These are phyloP conservation scores for Halcyon chelicuti DNA, from an alignment of 2,797 vertebrate genomes.

Conservation along the genomic window DNA sequence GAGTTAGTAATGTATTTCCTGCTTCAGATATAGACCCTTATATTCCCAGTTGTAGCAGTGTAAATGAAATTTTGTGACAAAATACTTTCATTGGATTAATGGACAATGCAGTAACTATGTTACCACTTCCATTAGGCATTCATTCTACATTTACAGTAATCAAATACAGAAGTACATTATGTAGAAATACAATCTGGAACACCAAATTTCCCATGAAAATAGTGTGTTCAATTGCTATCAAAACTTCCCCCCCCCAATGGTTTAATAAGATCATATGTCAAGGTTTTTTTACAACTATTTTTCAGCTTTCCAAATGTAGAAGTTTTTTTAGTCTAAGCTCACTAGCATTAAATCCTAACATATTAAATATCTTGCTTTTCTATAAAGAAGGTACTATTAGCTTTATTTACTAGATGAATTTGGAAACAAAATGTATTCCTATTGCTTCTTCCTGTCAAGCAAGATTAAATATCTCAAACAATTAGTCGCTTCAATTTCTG, in stretches of 20 bases:
- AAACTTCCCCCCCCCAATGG: neutral
- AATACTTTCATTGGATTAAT: neutral
- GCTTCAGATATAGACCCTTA: neutral
- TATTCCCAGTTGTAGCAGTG: neutral
- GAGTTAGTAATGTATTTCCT: neutral
- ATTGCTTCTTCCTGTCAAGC: neutral
- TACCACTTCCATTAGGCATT: neutral
- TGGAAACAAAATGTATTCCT: neutral
- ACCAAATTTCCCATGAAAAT: neutral
- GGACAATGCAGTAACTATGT: neutral
- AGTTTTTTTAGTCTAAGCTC: neutral
- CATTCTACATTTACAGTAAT: neutral
- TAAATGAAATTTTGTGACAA: neutral
- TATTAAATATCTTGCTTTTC: neutral
- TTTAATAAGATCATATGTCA: neutral
- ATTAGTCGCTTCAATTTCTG: conserved; percentile 13
- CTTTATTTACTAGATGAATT: neutral
- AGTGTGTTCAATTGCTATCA: neutral
- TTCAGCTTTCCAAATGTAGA: neutral
- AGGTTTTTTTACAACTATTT: neutral
- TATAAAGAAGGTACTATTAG: neutral
- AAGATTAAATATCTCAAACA: neutral
- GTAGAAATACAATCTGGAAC: neutral
- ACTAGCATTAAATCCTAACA: neutral
- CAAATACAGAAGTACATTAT: neutral